Evolutionary conservation across 2,888 invertebrate genomes (phyloP).

Genomic region (Drosophila mimetica): DNA sequence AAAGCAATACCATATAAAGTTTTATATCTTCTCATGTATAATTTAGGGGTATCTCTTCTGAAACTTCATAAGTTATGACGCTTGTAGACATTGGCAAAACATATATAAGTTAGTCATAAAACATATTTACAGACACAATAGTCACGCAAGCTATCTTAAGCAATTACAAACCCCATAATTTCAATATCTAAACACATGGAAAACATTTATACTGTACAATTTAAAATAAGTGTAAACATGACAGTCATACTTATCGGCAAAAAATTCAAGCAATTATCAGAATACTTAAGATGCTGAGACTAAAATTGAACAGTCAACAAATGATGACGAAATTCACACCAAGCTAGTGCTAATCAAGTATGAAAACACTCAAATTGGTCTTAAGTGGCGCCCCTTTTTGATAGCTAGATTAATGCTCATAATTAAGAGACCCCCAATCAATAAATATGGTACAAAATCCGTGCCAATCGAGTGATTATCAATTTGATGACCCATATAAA

Average conservation of each 20-base stretch:
- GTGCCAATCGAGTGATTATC: background rate
- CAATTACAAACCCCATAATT: slow-evolving; percentile 2
- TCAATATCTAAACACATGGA: background rate
- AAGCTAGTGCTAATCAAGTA: slow-evolving; percentile 11
- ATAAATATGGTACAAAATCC: background rate
- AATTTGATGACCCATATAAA: background rate
- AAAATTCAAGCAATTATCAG: slow-evolving; percentile 11
- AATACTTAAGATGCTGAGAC: background rate
- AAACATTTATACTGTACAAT: background rate
- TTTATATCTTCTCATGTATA: no score
- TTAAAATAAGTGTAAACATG: slow-evolving; percentile 4
- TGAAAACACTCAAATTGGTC: slow-evolving; percentile 4
- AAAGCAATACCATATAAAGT: no score
- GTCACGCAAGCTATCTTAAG: slow-evolving; percentile 11
- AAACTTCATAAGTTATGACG: no score
- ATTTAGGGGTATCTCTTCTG: no score
- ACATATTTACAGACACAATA: slow-evolving; percentile 3
- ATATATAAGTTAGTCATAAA: background rate
- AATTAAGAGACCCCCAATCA: background rate
- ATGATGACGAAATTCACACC: background rate
- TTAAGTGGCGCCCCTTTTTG: slow-evolving; percentile 7
- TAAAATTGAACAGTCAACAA: slow-evolving; percentile 1
- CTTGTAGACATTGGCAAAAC: background rate
- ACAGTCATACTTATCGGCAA: background rate
- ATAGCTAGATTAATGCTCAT: background rate